Base-by-base conservation (phyloP, 2,888 invertebrate genomes). In the Mycalesis mineus region DNA sequence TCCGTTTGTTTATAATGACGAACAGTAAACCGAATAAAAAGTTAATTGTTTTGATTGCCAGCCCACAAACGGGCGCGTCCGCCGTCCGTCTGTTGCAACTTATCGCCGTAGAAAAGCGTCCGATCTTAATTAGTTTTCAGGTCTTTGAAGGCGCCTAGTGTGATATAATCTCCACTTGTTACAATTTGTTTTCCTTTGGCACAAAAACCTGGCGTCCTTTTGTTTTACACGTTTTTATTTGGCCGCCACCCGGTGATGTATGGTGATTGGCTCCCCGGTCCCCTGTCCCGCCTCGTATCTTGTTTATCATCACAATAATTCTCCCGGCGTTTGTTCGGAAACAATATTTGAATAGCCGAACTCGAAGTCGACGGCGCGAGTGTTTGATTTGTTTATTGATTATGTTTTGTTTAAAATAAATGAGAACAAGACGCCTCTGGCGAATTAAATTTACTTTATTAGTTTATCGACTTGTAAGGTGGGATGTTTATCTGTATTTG, bases 101-200 rank as follows among this genome's bases (percentile, higher is more conserved):
- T 89, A 89, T 89, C 89, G 85, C 79, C 78, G 74, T 82, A 85
- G 88, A 84, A 88, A 88, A 88, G 82, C 85, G 77, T 75, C 80
- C 82, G 88, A 89, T 89, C 89, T 88, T 89, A 89, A 89, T 89
- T 89, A 89, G 86, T 88, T 89, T 87, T 88, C 86, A 87, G 85
- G 80, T 87, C 82, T 87, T 84, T 82, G 78, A 86, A 84, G 86
- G 84, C 85, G 86, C 83, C 88, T 88, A 82, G 82, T 66, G 70
- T 74, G 89, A 89, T 89, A 88, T 76, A 72, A 89, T 89, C 88
- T 80, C 78, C 79, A 83, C 82, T 85, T 87, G 82, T 80, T 84
- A 87, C 86, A 86, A 88, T 89, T 88, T 88, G 89, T 89, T 88
- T 86, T 82, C 80, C 84, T 80, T 84, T 81, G 79, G 81, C 84